A percentile compares a stretch with the other conserved stretches of the same genome.
Conservation (phyloP, 37 sponge, comb jelly and placozoan species). For the Cliona cf. orientalis region DNA sequence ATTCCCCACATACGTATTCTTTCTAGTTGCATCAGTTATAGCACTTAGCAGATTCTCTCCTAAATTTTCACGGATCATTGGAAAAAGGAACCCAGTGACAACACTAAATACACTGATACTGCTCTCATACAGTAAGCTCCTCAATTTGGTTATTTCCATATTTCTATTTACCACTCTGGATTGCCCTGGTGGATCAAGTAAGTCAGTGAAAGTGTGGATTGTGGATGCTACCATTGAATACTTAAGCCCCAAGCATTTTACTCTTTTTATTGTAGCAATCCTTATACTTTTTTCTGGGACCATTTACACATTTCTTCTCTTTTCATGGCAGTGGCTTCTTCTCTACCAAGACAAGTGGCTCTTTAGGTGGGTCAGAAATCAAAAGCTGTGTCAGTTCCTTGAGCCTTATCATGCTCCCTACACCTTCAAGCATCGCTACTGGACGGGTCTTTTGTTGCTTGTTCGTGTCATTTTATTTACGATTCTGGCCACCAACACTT, state of each 20-base stretch:
- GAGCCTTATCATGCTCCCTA: background rate
- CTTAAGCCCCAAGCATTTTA: background rate
- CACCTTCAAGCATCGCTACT: background rate
- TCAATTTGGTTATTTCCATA: too few species aligned
- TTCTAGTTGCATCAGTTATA: background rate
- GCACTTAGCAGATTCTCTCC: background rate
- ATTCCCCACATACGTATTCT: too few species aligned
- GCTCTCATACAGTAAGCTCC: too few species aligned
- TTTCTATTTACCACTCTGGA: too few species aligned
- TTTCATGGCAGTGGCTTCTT: background rate
- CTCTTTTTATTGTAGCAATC: background rate
- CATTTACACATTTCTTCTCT: background rate
- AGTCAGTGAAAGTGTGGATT: too few species aligned
- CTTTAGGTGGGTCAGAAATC: background rate
- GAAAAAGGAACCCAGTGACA: background rate
- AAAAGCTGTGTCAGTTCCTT: background rate
- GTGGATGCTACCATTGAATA: background rate
- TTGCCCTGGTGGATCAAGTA: too few species aligned
- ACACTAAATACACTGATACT: too few species aligned
- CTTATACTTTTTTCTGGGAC: background rate
- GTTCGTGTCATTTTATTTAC: too few species aligned
- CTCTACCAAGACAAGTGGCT: background rate
- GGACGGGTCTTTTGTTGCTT: too few species aligned
- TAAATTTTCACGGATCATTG: background rate
- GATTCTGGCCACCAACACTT: too few species aligned